A percentile compares a stretch with the other conserved stretches of the same genome.
Evolutionary conservation across 2,797 vertebrate genomes (phyloP).

Genomic region (Decapterus maruadsi): DNA sequence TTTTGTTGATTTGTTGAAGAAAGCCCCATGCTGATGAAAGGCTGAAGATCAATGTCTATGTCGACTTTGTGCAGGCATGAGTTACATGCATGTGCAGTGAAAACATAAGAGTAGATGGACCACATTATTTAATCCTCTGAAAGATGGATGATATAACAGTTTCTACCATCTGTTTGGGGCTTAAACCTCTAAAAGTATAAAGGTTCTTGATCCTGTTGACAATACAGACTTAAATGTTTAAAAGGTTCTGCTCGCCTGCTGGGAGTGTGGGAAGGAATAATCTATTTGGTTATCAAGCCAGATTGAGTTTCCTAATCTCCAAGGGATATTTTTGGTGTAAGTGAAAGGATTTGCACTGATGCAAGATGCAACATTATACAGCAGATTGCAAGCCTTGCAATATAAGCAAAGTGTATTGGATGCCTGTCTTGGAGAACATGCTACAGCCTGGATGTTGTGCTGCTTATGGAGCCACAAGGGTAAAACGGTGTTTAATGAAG

Average conservation of each 20-base stretch:
- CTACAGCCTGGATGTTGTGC: conserved; percentile 34
- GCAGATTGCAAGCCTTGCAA: conserved; percentile 55
- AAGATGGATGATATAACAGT: conserved; percentile 69
- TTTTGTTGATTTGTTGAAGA: conserved; percentile 3
- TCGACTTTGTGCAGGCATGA: conserved; percentile 26
- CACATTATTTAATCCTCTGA: conserved; percentile 69
- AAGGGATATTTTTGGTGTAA: conserved; percentile 64
- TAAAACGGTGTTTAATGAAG: conserved; percentile 73
- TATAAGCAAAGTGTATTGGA: conserved; percentile 35
- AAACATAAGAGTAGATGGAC: conserved; percentile 45
- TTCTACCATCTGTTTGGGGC: conserved; percentile 75
- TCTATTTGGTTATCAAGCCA: conserved; percentile 71
- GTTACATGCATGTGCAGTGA: conserved; percentile 28
- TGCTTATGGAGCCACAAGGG: conserved; percentile 52
- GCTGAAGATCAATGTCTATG: conserved; percentile 43
- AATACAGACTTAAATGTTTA: conserved; percentile 72
- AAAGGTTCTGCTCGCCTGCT: conserved; percentile 67
- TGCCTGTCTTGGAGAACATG: conserved; percentile 43
- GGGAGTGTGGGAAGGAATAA: conserved; percentile 71
- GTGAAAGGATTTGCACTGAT: conserved; percentile 70
- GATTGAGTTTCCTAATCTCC: conserved; percentile 78
- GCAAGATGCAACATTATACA: conserved; percentile 63
- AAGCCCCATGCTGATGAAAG: conserved; percentile 16
- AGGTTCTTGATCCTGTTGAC: conserved; percentile 74
- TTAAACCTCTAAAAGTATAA: conserved; percentile 75